Evolutionary conservation across 2,113 vertebrate genomes (phyloP).

Genomic region (Myiozetetes cayanensis): DNA sequence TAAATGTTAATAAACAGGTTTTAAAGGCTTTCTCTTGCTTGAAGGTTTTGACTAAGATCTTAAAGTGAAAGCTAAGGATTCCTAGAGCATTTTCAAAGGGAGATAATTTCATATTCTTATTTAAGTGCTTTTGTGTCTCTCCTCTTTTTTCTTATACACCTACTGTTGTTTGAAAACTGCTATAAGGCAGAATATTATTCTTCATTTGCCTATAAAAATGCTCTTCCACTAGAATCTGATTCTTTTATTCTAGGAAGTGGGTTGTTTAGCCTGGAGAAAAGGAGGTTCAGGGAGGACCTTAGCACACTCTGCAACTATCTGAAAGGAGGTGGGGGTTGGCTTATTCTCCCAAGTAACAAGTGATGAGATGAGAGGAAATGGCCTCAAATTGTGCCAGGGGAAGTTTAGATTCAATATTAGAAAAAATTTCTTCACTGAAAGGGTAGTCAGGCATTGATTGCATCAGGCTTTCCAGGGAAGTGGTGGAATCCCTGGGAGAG

Average conservation of each 20-base stretch:
- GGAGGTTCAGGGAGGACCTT: not conserved
- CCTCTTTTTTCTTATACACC: not conserved
- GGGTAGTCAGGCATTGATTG: not conserved
- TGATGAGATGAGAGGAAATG: not conserved
- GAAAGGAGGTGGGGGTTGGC: not conserved
- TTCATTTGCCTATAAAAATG: not conserved
- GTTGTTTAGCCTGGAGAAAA: not conserved
- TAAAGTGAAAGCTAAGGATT: not conserved
- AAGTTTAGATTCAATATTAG: not conserved
- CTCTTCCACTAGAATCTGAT: not conserved
- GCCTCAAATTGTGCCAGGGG: not conserved
- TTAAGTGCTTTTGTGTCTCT: not conserved
- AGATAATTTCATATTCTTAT: not conserved
- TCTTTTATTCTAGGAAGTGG: not conserved
- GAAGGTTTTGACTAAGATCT: not conserved
- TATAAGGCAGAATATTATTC: not conserved
- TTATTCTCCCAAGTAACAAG: not conserved
- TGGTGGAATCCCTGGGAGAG: not conserved
- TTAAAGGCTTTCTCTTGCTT: not conserved
- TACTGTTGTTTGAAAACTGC: not conserved
- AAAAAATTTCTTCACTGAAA: not conserved
- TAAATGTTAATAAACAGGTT: not conserved
- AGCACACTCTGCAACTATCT: not conserved
- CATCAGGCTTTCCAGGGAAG: not conserved
- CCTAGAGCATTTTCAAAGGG: not conserved